Conservation (phyloP, 2,797 vertebrate genomes). For the Hoplostethus atlanticus region DNA sequence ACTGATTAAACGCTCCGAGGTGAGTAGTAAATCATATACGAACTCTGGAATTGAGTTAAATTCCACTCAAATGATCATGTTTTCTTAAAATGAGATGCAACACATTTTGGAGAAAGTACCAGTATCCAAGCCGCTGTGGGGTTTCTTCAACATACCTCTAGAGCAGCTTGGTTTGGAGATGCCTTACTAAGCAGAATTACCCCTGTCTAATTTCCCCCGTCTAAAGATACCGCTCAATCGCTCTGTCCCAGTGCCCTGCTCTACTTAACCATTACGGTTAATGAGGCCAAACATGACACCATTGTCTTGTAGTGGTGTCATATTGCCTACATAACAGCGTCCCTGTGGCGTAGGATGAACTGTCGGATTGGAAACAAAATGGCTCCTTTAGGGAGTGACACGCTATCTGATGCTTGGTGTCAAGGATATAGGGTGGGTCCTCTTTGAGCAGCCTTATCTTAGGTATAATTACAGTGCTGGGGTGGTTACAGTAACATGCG, state of each 20-base stretch:
- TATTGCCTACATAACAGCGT: neutral
- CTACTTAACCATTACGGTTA: constrained; percentile 1
- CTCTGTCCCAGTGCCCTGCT: neutral
- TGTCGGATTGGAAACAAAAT: constrained; percentile 14
- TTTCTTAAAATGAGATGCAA: too few relatives aligned
- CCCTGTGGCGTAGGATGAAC: neutral
- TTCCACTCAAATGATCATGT: too few relatives aligned
- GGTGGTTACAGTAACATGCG: too few relatives aligned
- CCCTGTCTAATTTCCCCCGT: neutral
- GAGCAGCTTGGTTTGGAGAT: neutral
- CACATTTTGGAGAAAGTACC: too few relatives aligned
- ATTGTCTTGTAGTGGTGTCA: neutral
- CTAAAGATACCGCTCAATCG: neutral
- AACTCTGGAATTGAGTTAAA: too few relatives aligned
- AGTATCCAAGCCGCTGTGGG: too few relatives aligned
- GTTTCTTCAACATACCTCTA: neutral
- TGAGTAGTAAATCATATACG: too few relatives aligned
- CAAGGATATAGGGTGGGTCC: constrained; percentile 21
- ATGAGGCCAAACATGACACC: neutral
- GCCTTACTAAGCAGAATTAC: neutral
- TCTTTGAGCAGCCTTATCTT: constrained; percentile 22
- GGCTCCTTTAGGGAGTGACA: neutral
- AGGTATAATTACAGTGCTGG: too few relatives aligned
- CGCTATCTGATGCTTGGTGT: constrained; percentile 1
- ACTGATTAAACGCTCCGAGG: too few relatives aligned